Conservation (phyloP, 2,797 vertebrate species). For the Todus mexicanus region DNA sequence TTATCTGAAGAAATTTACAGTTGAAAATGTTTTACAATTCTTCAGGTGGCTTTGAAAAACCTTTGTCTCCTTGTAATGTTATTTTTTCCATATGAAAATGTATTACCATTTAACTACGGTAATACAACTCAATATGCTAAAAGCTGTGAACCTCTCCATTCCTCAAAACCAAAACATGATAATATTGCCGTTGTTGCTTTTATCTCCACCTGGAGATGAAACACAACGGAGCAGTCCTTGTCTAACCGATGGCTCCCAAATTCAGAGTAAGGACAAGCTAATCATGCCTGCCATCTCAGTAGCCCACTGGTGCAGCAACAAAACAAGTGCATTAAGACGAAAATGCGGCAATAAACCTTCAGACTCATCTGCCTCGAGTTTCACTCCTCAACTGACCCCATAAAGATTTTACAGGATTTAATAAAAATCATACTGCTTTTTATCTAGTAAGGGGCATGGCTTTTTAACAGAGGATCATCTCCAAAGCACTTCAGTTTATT, state of each 20-base stretch:
- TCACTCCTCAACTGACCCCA: not conserved
- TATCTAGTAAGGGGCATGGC: not conserved
- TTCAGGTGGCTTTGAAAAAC: not conserved
- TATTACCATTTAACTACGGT: not conserved
- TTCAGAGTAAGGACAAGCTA: not conserved
- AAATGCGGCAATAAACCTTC: not conserved
- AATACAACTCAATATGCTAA: not conserved
- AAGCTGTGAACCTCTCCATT: not conserved
- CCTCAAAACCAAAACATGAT: not conserved
- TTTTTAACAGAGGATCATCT: not conserved
- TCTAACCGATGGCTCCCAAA: not conserved
- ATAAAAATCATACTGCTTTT: not conserved
- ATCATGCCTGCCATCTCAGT: not conserved
- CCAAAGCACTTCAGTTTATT: not conserved
- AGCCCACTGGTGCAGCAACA: not conserved
- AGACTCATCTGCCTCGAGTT: not conserved
- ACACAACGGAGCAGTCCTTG: not conserved
- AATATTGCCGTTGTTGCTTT: not conserved
- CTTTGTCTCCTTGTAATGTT: not conserved
- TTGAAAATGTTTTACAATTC: not conserved
- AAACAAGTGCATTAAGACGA: not conserved
- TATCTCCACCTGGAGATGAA: not conserved
- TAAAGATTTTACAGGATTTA: slow-evolving; percentile 4
- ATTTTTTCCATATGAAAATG: not conserved
- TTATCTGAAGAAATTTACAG: not conserved